phyloP scores from a whole-genome alignment of 2,888 invertebrate genomes.

The Orchesellides sinensis region DNA sequence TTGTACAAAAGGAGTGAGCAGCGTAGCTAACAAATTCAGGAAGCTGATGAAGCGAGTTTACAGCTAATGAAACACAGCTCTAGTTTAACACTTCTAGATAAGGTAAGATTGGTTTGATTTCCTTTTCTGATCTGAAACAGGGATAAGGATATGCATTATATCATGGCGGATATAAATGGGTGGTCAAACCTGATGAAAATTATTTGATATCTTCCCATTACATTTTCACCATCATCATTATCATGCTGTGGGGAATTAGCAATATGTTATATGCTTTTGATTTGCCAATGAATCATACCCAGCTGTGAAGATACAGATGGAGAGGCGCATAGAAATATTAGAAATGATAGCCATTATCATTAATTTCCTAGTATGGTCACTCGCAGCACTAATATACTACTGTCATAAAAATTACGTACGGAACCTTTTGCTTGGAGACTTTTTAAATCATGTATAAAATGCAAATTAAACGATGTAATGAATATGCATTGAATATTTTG shows the following conservation, averaged over 20 bases:
- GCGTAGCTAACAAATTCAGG: slow-evolving; percentile 33
- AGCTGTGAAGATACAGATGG: slow-evolving; percentile 26
- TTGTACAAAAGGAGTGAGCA: slow-evolving; percentile 1
- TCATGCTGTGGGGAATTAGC: slow-evolving; percentile 49
- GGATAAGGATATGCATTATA: slow-evolving; percentile 1
- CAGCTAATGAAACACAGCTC: slow-evolving; percentile 61
- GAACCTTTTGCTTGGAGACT: neutral
- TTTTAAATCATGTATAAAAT: slow-evolving; percentile 7
- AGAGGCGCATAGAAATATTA: no score
- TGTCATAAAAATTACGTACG: neutral
- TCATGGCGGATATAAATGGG: slow-evolving; percentile 33
- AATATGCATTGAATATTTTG: neutral
- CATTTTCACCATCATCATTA: slow-evolving; percentile 40
- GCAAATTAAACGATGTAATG: slow-evolving; percentile 1
- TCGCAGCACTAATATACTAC: slow-evolving; percentile 4
- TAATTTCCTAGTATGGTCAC: slow-evolving; percentile 35
- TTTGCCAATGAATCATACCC: slow-evolving; percentile 57
- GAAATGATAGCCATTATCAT: neutral
- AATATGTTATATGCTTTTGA: slow-evolving; percentile 24
- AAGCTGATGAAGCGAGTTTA: slow-evolving; percentile 59
- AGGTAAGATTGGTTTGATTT: slow-evolving; percentile 30
- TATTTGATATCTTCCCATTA: slow-evolving; percentile 52
- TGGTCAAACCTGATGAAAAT: slow-evolving; percentile 46
- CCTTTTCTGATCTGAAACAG: slow-evolving; percentile 40
- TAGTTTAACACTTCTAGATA: slow-evolving; percentile 46